Conservation (phyloP, 2,888 invertebrate genomes). For the Acrocyrtus sp. region DNA sequence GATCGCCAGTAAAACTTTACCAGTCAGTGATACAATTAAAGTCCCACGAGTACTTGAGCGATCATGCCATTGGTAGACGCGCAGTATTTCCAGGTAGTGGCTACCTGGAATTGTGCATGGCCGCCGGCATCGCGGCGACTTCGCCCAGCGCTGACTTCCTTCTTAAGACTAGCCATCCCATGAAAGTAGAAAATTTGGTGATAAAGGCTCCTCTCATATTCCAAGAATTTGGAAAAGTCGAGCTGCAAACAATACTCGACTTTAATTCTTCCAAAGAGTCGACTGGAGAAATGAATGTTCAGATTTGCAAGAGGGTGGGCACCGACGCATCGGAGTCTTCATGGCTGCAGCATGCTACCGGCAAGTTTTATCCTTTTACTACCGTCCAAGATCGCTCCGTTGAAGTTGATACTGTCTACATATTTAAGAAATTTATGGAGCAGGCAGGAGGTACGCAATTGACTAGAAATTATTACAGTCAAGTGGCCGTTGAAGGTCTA, state of each 20-base stretch:
- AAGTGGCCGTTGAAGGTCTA: constrained; percentile 33
- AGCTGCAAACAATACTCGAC: constrained; percentile 34
- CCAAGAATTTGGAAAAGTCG: constrained; percentile 1
- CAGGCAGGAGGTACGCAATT: too few relatives aligned
- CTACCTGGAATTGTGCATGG: constrained; percentile 25
- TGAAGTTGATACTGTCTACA: neutral
- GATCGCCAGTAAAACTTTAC: constrained; percentile 13
- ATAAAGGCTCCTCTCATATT: constrained; percentile 26
- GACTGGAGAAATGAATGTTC: neutral
- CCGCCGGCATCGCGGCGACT: constrained; percentile 20
- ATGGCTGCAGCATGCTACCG: constrained; percentile 29
- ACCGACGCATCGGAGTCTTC: constrained; percentile 15
- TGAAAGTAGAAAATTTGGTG: constrained; percentile 24
- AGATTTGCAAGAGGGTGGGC: constrained; percentile 2
- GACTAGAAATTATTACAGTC: constrained; percentile 28
- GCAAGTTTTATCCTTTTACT: constrained; percentile 4
- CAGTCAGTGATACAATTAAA: neutral
- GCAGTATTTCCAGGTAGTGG: constrained; percentile 36
- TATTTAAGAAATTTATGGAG: neutral
- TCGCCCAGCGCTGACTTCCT: constrained; percentile 12
- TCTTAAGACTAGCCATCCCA: constrained; percentile 10
- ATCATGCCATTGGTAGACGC: constrained; percentile 25
- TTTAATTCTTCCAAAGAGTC: neutral
- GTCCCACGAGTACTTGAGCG: constrained; percentile 7
- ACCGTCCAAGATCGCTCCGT: neutral